Evolutionary conservation across 1,140 invertebrate species (phyloP).

Genomic region (Trichogramma pretiosum): DNA sequence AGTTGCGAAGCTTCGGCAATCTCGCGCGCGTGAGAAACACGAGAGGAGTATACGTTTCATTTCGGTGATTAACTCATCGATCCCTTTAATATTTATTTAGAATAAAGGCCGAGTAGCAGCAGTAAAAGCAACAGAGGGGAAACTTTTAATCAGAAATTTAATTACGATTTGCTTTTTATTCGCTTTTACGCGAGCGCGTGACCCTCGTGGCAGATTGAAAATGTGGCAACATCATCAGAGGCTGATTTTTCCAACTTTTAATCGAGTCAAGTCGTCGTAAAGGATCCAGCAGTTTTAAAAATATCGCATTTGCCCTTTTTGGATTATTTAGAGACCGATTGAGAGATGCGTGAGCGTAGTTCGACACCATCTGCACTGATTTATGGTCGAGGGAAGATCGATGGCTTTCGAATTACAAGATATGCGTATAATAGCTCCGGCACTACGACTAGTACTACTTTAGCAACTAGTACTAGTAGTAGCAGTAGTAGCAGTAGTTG

Average conservation of each 20-base stretch:
- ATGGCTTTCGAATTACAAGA: too few relatives aligned
- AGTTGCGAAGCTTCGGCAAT: neutral
- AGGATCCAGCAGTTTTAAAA: too few relatives aligned
- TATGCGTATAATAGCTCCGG: too few relatives aligned
- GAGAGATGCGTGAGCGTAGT: too few relatives aligned
- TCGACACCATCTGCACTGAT: too few relatives aligned
- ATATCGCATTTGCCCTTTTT: too few relatives aligned
- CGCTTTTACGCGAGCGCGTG: slow-evolving; percentile 38
- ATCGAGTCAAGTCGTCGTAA: too few relatives aligned
- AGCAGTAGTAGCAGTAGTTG: neutral
- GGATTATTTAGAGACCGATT: too few relatives aligned
- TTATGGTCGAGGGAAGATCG: too few relatives aligned
- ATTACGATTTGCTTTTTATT: slow-evolving; percentile 38
- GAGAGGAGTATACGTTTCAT: neutral
- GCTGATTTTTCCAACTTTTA: neutral
- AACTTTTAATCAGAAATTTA: slow-evolving; percentile 42
- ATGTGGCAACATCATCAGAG: neutral
- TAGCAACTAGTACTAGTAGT: too few relatives aligned
- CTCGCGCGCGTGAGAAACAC: slow-evolving; percentile 2
- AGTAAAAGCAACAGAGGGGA: slow-evolving; percentile 7
- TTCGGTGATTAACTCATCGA: neutral
- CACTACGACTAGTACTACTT: too few relatives aligned
- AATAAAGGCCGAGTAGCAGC: neutral
- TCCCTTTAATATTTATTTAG: neutral
- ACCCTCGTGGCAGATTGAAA: slow-evolving; percentile 26